Base-by-base conservation (phyloP, 2,888 invertebrate species). In the Lissocephala sabroskyi region DNA sequence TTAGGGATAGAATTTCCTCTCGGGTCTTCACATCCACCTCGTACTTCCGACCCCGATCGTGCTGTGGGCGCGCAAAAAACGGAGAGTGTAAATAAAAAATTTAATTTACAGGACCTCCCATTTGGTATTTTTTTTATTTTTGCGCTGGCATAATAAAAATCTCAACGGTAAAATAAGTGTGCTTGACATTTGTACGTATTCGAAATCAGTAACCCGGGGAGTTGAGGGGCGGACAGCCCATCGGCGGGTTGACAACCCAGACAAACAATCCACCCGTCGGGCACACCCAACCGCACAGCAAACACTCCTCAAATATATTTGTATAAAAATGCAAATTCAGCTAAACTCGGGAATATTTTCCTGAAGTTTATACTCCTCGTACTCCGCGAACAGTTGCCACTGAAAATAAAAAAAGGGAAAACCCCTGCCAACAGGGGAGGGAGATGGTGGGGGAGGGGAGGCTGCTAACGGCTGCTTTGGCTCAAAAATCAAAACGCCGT, bases 1-100 rank as follows among this genome's bases (percentile, higher is more conserved):
- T 98, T 73, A 99, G 87, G 0, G 97, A 96, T 57, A 97, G 88
- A 79, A 99, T 98, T 87, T 99, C 98, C 84, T 99, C 98, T 54
- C 95, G 89, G 1, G 97, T 97, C 86, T 97, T 96, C 85, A 92
- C 93, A 76, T 91, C 91, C 30, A 91, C 89, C 80, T 91, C 91
- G 51, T 82, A 85, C 81, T 87, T 89, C 77, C 90, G 90, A 50
- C 87, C 87, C 2, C 88, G 87, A 84, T 94, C 93, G 79, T 93
- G 92, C 93, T 94, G 85, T 41, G 64, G 53, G 30, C 4, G 30
- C 3, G 30, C 1, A 5, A 33, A 13, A 33, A 16, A 10, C 11
- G 13, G n/a, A 7, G 14, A 35, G 51, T 58, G 44, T 41, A 44
- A 35, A 2, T 16, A 13, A 47, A 46, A 41, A 16, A 40, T 29